Conservation (phyloP, 2,888 invertebrate species). For the Philereme transversata region DNA sequence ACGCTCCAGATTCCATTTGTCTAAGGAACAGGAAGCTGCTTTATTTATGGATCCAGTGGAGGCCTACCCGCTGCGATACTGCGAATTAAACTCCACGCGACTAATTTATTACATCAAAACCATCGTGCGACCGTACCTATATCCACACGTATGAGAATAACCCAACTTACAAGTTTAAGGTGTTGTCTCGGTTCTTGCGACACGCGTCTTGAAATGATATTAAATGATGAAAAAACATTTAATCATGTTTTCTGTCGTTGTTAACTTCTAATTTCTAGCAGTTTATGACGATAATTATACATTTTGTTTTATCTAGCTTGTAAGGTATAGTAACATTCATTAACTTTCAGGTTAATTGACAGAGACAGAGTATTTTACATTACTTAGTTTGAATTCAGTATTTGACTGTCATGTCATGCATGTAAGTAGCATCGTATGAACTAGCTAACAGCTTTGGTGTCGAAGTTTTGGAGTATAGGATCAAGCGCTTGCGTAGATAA, state of each 20-base stretch:
- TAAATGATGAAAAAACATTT: not conserved
- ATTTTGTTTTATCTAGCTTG: too few relatives aligned
- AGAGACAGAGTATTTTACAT: too few relatives aligned
- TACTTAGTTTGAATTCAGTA: too few relatives aligned
- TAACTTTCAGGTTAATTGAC: too few relatives aligned
- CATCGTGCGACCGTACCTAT: conserved; percentile 16
- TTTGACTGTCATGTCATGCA: too few relatives aligned
- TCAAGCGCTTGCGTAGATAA: too few relatives aligned
- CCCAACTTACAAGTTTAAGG: conserved; percentile 16
- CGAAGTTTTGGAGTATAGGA: too few relatives aligned
- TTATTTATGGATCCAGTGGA: conserved; percentile 26
- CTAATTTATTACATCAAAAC: conserved; percentile 36
- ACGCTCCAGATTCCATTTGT: conserved; percentile 1
- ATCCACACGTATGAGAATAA: conserved; percentile 28
- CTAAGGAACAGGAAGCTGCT: conserved; percentile 10
- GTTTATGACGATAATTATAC: too few relatives aligned
- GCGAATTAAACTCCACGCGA: conserved; percentile 36
- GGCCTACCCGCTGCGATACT: conserved; percentile 34
- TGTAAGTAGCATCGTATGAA: too few relatives aligned
- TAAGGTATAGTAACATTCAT: too few relatives aligned
- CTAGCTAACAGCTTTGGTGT: too few relatives aligned
- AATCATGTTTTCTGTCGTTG: not conserved
- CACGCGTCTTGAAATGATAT: conserved; percentile 8
- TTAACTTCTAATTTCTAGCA: too few relatives aligned
- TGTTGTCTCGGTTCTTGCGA: not conserved